Evolutionary conservation across 2,113 vertebrate genomes (phyloP), one percentile per base, ranked within the genome.

Genomic region (Amblyornis subalaris): DNA sequence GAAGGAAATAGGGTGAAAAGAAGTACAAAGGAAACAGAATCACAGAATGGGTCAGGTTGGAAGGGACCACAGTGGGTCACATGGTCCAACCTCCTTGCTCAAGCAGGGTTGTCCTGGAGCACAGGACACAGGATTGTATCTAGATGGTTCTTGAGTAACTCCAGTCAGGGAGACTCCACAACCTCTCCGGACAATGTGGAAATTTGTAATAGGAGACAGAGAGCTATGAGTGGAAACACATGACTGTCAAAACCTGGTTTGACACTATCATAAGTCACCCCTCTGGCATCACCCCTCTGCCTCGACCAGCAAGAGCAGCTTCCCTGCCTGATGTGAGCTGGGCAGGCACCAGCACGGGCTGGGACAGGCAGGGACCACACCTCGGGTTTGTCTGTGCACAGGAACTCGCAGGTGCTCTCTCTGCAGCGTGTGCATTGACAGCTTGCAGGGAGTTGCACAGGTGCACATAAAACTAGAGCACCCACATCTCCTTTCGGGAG

Each of bases 331-430:
- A 50, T 4, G 12, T 23, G 50, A 54, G 35, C 35, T 76, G 35
- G 24, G 14, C 13, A 15, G 42, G 33, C 1, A 14, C 7, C 29
- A 45, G 28, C 2, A 10, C 0, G 0, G 65, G 18, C 65, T 44
- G n/a, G 18, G 20, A 28, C 19, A 23, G 18, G 45, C 74, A 60
- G 40, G 40, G 65, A 33, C 18, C 42, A 7, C 24, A 29, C 12
- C 65, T 57, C 7, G 3, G 47, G 22, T 66, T n/a, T 28, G 36
- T 44, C 29, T 21, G 25, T 61, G 47, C 5, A 1, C 47, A 7
- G 1, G 2, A 35, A 14, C 47, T 65, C 1, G 0, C 2, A 14
- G n/a, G 19, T 14, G 7, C 36, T 53, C 38, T 42, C 35, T 57
- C 22, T n/a, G 38, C 40, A 50, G 12, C 31, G 3, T 11, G 10